A percentile compares a stretch with the other conserved stretches of the same genome.
These are phyloP conservation scores for Lacanobia wlatinum DNA, from an alignment of 2,888 invertebrate species.

Conservation along the genomic window DNA sequence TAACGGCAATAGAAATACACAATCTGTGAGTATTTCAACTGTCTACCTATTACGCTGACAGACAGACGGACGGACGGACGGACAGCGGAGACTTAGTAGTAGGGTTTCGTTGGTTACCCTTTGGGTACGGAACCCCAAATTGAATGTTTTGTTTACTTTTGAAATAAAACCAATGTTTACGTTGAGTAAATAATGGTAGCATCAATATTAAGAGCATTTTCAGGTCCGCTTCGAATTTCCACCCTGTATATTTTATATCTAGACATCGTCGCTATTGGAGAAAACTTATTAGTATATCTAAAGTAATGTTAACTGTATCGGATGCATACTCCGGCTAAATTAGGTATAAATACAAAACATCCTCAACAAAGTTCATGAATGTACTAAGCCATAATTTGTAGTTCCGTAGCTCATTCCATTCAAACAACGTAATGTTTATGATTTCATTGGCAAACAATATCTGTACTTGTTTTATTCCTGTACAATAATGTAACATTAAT, in stretches of 20 bases:
- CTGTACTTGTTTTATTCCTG: constrained; percentile 23
- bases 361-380: constrained; percentile 49
- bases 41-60: no score
- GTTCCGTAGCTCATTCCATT: constrained; percentile 57
- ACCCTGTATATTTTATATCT: constrained; percentile 21
- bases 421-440: constrained; percentile 54
- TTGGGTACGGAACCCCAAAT: no score
- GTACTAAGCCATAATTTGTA: constrained; percentile 57
- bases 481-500: constrained; percentile 49
- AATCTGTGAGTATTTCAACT: no score
- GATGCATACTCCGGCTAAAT: constrained; percentile 54
- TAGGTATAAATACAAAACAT: constrained; percentile 36
- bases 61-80: no score
- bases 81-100: no score
- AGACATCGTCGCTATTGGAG: constrained; percentile 36
- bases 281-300: constrained; percentile 40
- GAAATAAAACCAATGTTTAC: background rate
- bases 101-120: no score
- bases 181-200: background rate
- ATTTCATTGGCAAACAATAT: constrained; percentile 14
- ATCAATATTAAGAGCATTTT: background rate
- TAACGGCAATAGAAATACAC: no score
- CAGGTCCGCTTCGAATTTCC: background rate
- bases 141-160: background rate
- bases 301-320: constrained; percentile 42